phyloP scores from a whole-genome alignment of 2,888 invertebrate species.

The Scaptomyza parva region DNA sequence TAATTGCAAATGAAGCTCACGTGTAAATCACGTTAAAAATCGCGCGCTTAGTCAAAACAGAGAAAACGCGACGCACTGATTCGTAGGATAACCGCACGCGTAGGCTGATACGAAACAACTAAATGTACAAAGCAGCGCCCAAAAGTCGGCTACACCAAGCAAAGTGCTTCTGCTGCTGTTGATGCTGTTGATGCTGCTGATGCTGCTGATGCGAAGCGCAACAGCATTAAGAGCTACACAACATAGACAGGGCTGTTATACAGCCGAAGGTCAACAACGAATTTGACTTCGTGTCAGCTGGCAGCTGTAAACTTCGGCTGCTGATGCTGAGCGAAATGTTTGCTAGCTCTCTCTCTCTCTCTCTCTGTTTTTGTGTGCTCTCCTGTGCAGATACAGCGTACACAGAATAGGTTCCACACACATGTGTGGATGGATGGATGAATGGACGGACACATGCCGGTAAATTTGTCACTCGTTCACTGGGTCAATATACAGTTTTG shows the following conservation, averaged over 20 bases:
- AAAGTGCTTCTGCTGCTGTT: constrained; percentile 27
- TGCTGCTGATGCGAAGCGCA: constrained; percentile 54
- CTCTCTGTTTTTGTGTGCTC: too few relatives aligned
- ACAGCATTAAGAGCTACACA: constrained; percentile 49
- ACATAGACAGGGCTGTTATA: constrained; percentile 51
- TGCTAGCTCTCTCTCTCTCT: constrained; percentile 5
- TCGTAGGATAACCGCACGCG: constrained; percentile 72
- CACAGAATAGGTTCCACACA: constrained; percentile 45
- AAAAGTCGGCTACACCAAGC: constrained; percentile 53
- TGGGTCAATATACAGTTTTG: constrained; percentile 77
- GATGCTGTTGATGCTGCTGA: constrained; percentile 20
- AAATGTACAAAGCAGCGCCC: constrained; percentile 55
- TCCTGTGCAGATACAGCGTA: constrained; percentile 65
- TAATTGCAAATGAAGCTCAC: constrained; percentile 53
- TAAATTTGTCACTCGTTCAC: constrained; percentile 72
- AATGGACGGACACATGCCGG: constrained; percentile 11
- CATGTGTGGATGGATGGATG: not conserved
- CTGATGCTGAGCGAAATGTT: constrained; percentile 54
- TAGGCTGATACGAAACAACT: constrained; percentile 81
- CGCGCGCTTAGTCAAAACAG: constrained; percentile 1
- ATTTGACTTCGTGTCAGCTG: constrained; percentile 25
- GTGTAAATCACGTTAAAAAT: constrained; percentile 41
- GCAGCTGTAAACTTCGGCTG: constrained; percentile 43
- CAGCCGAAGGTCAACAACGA: constrained; percentile 27
- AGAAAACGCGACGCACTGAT: constrained; percentile 6